Conservation (phyloP, 2,797 vertebrate genomes). For the Harpagifer antarcticus region DNA sequence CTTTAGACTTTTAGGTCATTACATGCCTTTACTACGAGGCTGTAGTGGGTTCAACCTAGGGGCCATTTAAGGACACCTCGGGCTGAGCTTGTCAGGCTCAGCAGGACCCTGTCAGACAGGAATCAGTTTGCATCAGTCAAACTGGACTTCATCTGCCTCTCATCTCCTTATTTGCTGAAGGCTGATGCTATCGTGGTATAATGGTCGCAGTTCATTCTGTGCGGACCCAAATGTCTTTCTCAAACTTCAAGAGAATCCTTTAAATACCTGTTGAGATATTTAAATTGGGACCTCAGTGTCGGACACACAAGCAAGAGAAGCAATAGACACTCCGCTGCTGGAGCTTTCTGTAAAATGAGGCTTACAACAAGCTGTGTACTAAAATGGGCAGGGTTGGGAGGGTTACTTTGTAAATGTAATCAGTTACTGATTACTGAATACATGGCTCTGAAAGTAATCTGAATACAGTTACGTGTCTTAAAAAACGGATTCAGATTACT, state of each 20-base stretch:
- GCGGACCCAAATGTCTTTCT: neutral
- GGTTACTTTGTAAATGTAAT: too few species aligned
- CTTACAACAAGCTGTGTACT: slow-evolving; percentile 30
- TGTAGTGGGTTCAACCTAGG: neutral
- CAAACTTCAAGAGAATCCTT: slow-evolving; percentile 6
- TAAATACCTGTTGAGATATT: slow-evolving; percentile 8
- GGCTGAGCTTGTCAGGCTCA: neutral
- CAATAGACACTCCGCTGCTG: neutral
- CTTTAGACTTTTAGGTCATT: neutral
- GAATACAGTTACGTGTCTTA: too few species aligned
- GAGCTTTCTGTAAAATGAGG: slow-evolving; percentile 28
- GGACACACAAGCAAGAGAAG: neutral
- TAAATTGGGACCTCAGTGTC: slow-evolving; percentile 3
- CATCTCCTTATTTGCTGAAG: slow-evolving; percentile 6
- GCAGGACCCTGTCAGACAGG: neutral
- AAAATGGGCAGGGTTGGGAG: slow-evolving; percentile 6
- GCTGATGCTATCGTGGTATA: slow-evolving; percentile 17
- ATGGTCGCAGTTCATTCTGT: neutral
- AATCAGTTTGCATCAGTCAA: neutral
- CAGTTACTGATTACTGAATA: too few species aligned
- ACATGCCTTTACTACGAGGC: neutral
- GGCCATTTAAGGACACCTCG: slow-evolving; percentile 5
- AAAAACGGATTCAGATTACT: too few species aligned
- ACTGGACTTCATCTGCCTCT: neutral
- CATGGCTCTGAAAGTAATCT: too few species aligned